Conservation (phyloP, 53 echinoderm and acorn worm genomes). For the Holothuria leucospilota region DNA sequence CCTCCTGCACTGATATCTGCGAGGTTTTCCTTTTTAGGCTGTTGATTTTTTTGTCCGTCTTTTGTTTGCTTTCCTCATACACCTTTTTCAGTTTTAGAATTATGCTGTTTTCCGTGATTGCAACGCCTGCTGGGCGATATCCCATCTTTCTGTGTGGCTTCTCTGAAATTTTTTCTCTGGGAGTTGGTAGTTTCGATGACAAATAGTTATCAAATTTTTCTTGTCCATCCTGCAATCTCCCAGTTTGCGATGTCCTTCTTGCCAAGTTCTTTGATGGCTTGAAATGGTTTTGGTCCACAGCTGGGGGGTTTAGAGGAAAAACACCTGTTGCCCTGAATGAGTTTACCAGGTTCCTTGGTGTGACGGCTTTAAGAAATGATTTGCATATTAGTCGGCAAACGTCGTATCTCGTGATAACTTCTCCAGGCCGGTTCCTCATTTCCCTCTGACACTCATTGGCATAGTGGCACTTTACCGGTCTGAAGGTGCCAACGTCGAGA, state of each 20-base stretch:
- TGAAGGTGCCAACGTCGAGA: conserved; percentile 19
- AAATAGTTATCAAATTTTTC: background rate
- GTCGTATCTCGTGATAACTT: conserved; percentile 1
- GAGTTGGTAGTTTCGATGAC: background rate
- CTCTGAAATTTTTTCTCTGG: background rate
- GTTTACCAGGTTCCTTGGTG: background rate
- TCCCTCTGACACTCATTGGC: conserved; percentile 5
- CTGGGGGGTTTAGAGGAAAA: conserved; percentile 9
- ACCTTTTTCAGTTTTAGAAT: background rate
- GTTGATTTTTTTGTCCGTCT: background rate
- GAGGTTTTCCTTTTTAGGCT: too few species aligned
- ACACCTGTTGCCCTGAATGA: conserved; percentile 34
- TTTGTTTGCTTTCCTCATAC: background rate
- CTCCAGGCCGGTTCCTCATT: background rate
- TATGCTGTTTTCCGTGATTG: background rate
- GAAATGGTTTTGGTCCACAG: conserved; percentile 1
- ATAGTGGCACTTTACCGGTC: conserved; percentile 6
- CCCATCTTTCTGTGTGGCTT: background rate
- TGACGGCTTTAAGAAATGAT: background rate
- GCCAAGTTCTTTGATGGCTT: background rate
- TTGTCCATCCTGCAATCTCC: background rate
- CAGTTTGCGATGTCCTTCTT: background rate
- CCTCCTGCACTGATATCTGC: background rate
- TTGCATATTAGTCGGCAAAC: background rate
- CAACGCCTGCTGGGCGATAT: background rate